Percentiles rank a stretch among this genome's conserved stretches.
These are phyloP conservation scores for Ancistrus triradiatus DNA, from an alignment of 2,113 vertebrate genomes.

Conservation along the genomic window DNA sequence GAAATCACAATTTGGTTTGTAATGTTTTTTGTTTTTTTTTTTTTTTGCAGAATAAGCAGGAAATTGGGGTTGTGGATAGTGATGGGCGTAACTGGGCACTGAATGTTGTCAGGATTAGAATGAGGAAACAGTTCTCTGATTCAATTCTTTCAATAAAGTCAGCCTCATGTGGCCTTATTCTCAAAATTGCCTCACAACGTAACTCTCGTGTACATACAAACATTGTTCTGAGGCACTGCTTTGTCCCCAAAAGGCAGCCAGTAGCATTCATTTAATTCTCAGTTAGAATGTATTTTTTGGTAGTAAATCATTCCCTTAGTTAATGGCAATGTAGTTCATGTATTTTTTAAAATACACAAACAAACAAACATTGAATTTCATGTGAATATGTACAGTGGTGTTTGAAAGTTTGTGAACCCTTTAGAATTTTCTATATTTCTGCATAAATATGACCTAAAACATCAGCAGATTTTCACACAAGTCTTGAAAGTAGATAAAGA, in stretches of 20 bases:
- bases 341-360: no score
- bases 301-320: no score
- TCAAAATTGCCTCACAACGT: slow-evolving; percentile 76
- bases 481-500: no score
- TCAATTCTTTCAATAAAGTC: slow-evolving; percentile 73
- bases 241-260: slow-evolving; percentile 70
- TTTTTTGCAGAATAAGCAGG: slow-evolving; percentile 43
- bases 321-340: no score
- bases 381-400: no score
- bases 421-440: no score
- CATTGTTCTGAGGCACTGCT: slow-evolving; percentile 80
- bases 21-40: slow-evolving; percentile 60
- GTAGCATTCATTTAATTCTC: neutral
- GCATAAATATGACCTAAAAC: no score
- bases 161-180: slow-evolving; percentile 79
- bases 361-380: no score
- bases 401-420: no score
- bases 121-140: slow-evolving; percentile 74
- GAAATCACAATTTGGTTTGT: neutral
- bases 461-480: no score
- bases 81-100: slow-evolving; percentile 59
- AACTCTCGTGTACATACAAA: slow-evolving; percentile 54
- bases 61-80: slow-evolving; percentile 71
- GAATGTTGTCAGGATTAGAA: slow-evolving; percentile 62
- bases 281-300: no score